A percentile compares a stretch with the other conserved stretches of the same genome.
Conservation (phyloP, 2,797 vertebrate genomes). For the Ctenopoma multispine region DNA sequence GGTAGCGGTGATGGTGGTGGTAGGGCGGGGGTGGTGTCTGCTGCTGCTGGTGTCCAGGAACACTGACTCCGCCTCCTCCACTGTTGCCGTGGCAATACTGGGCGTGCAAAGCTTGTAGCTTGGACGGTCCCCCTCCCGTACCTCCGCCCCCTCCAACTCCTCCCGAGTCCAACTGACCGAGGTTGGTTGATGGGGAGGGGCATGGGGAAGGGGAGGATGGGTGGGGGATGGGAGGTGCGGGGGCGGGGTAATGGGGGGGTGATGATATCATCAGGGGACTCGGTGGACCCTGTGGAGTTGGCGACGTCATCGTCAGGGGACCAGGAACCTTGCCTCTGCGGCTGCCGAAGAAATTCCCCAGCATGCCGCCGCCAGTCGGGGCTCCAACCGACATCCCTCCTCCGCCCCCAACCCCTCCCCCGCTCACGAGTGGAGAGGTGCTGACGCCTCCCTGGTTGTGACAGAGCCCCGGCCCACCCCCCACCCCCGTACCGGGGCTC, state of each 20-base stretch:
- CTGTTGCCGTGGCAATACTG: constrained; percentile 91
- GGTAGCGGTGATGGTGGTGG: constrained; percentile 87
- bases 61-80: constrained; percentile 71
- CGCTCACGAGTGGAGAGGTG: constrained; percentile 74
- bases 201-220: constrained; percentile 84
- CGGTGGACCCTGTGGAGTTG: constrained; percentile 73
- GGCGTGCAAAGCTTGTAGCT: constrained; percentile 92
- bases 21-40: constrained; percentile 85
- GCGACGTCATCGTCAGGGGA: constrained; percentile 81
- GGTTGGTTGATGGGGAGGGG: constrained; percentile 78
- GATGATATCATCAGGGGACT: constrained; percentile 84
- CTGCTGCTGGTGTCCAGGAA: constrained; percentile 75
- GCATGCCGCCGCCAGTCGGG: constrained; percentile 80
- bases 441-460: constrained; percentile 78
- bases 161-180: constrained; percentile 77
- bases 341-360: constrained; percentile 92
- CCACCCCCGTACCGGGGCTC: constrained; percentile 88
- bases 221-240: constrained; percentile 79
- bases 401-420: constrained; percentile 72
- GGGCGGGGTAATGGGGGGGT: constrained; percentile 83
- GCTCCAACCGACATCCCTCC: constrained; percentile 71
- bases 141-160: constrained; percentile 75
- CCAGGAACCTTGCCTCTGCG: constrained; percentile 88
- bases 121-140: constrained; percentile 82
- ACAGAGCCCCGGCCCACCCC: constrained; percentile 91